These are phyloP conservation scores for Crossaster papposus DNA, from an alignment of 53 echinoderm and acorn worm species.

Conservation along the genomic window DNA sequence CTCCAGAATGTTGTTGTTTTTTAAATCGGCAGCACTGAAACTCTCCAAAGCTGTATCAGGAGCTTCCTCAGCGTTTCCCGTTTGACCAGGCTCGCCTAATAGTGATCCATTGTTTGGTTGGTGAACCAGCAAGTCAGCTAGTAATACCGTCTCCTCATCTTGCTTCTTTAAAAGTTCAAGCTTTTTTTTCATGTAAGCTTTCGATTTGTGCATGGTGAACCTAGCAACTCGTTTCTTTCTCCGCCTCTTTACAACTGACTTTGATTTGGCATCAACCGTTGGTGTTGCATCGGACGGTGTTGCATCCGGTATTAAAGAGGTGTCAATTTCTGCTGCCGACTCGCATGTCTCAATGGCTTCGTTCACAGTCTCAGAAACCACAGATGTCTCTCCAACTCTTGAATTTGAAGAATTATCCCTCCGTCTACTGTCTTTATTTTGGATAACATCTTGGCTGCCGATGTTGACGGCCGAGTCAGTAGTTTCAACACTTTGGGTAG, in stretches of 20 bases:
- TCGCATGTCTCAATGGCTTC: not conserved
- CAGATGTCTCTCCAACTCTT: slow-evolving; percentile 2
- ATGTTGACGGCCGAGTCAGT: not conserved
- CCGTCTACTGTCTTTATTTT: not conserved
- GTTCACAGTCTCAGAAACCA: not conserved
- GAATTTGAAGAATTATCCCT: not conserved
- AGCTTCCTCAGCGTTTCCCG: not conserved
- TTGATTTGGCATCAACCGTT: not conserved
- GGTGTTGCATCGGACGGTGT: not conserved
- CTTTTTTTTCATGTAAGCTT: slow-evolving; percentile 48
- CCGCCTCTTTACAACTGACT: slow-evolving; percentile 20
- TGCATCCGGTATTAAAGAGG: not conserved
- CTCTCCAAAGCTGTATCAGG: not conserved
- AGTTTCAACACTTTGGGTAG: not conserved
- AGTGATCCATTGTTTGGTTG: too few relatives aligned
- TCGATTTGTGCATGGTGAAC: slow-evolving; percentile 45
- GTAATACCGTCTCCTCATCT: slow-evolving; percentile 18
- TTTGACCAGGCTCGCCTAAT: not conserved
- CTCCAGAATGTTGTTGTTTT: slow-evolving; percentile 49
- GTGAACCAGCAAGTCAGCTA: not conserved
- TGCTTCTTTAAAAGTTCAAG: slow-evolving; percentile 6
- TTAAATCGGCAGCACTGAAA: slow-evolving; percentile 36
- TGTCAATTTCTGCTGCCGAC: too few relatives aligned
- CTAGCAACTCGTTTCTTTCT: slow-evolving; percentile 27
- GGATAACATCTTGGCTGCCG: not conserved